Conservation (phyloP, 1,140 invertebrate genomes). For the Thaumetopoea pityocampa region DNA sequence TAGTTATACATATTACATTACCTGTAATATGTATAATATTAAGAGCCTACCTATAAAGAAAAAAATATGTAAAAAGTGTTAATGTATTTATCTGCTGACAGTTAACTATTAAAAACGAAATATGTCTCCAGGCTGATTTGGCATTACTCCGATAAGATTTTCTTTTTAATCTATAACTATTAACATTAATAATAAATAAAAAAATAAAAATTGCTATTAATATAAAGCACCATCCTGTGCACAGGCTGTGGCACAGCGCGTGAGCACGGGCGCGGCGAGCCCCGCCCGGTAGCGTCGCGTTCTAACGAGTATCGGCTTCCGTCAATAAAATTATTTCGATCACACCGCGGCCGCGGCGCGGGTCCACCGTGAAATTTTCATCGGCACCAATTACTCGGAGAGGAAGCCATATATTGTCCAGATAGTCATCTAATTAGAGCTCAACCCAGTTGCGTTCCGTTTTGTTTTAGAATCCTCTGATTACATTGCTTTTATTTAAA, state of each 20-base stretch:
- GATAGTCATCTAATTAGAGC: slow-evolving; percentile 28
- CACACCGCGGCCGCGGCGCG: slow-evolving; percentile 2
- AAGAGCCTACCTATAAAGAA: too few relatives aligned
- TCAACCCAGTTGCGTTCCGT: slow-evolving; percentile 15
- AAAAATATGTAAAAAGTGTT: too few relatives aligned
- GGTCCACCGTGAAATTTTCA: slow-evolving; percentile 30
- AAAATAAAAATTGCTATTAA: neutral
- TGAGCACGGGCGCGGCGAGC: slow-evolving; percentile 14
- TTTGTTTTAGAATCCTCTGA: slow-evolving; percentile 20
- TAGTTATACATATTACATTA: too few relatives aligned
- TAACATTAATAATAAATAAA: slow-evolving; percentile 1
- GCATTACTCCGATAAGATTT: too few relatives aligned
- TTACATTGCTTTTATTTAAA: too few relatives aligned
- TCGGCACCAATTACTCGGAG: slow-evolving; percentile 20
- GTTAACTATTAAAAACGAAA: too few relatives aligned
- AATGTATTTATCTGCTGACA: too few relatives aligned
- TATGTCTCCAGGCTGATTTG: too few relatives aligned
- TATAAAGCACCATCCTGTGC: slow-evolving; percentile 23
- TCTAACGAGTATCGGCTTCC: slow-evolving; percentile 46
- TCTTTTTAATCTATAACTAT: too few relatives aligned
- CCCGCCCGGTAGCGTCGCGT: slow-evolving; percentile 35
- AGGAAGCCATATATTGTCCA: slow-evolving; percentile 25
- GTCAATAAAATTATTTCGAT: slow-evolving; percentile 35
- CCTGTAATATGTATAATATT: too few relatives aligned
- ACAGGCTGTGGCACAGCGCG: slow-evolving; percentile 5